These are phyloP conservation scores for Tetragnatha montana DNA, from an alignment of 2,888 invertebrate species.

Conservation along the genomic window DNA sequence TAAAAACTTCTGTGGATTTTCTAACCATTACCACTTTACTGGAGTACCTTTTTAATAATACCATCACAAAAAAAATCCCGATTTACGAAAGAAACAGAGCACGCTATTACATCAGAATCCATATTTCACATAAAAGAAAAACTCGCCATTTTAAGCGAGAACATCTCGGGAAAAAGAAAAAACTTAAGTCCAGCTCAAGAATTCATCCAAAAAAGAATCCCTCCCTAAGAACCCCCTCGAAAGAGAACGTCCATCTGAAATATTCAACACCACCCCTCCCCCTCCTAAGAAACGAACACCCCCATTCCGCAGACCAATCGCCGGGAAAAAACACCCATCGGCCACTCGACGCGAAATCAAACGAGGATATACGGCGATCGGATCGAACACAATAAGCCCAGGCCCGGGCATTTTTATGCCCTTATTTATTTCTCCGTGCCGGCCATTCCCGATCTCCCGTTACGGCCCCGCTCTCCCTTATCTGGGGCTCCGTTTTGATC, in stretches of 20 bases:
- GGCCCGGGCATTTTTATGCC: slow-evolving; percentile 52
- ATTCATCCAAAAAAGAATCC: too few species aligned
- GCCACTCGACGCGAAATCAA: slow-evolving; percentile 61
- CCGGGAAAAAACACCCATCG: slow-evolving; percentile 21
- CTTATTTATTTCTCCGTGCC: slow-evolving; percentile 56
- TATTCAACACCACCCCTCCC: neutral
- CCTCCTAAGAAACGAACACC: neutral
- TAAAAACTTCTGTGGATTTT: too few species aligned
- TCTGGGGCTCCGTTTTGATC: slow-evolving; percentile 61
- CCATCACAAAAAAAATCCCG: too few species aligned
- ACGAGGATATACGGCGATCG: slow-evolving; percentile 54
- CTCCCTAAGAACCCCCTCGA: neutral
- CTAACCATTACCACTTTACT: too few species aligned
- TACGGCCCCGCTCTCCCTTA: slow-evolving; percentile 44
- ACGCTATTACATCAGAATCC: too few species aligned
- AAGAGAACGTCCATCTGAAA: neutral
- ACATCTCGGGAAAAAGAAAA: too few species aligned
- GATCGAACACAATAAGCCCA: slow-evolving; percentile 59
- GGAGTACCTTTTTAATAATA: too few species aligned
- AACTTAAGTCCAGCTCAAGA: too few species aligned
- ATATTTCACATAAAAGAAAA: too few species aligned
- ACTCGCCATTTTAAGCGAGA: too few species aligned
- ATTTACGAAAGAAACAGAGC: too few species aligned
- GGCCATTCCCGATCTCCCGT: slow-evolving; percentile 52
- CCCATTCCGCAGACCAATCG: neutral